Evolutionary conservation across 2,797 vertebrate species (phyloP).

Genomic region (Dromococcyx pavoninus): DNA sequence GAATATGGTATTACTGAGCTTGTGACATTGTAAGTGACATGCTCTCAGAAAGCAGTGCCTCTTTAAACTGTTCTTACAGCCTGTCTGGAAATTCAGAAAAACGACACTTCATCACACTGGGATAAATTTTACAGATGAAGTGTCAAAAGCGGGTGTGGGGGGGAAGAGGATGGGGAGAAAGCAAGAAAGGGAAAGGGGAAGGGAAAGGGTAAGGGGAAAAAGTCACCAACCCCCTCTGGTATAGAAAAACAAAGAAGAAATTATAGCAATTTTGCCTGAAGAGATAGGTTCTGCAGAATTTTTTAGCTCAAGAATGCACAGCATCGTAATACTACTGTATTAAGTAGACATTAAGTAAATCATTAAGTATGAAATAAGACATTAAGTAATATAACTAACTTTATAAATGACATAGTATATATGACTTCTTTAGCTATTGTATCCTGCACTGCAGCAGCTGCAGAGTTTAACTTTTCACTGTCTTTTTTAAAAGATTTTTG

Average conservation of each 20-base stretch:
- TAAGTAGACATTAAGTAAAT: too few relatives aligned
- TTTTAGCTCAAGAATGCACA: background rate
- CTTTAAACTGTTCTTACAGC: background rate
- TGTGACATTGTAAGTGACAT: background rate
- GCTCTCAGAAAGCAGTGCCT: background rate
- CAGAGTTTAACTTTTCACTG: background rate
- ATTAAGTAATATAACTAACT: background rate
- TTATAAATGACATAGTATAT: background rate
- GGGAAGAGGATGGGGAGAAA: background rate
- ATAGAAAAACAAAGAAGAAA: background rate
- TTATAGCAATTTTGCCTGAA: background rate
- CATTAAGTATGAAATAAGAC: too few relatives aligned
- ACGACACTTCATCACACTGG: background rate
- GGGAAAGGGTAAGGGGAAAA: too few relatives aligned
- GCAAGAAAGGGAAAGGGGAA: background rate
- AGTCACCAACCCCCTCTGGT: fast-evolving
- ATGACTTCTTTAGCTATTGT: background rate
- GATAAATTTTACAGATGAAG: background rate
- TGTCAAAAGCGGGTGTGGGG: background rate
- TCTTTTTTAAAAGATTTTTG: background rate
- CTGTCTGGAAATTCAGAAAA: background rate
- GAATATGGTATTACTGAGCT: background rate
- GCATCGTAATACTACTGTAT: background rate
- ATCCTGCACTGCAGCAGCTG: background rate
- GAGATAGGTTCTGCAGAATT: background rate